Evolutionary conservation across 2,113 vertebrate species (phyloP), one percentile per base, ranked within the genome.

Genomic region (Phylloscopus trochiloides): DNA sequence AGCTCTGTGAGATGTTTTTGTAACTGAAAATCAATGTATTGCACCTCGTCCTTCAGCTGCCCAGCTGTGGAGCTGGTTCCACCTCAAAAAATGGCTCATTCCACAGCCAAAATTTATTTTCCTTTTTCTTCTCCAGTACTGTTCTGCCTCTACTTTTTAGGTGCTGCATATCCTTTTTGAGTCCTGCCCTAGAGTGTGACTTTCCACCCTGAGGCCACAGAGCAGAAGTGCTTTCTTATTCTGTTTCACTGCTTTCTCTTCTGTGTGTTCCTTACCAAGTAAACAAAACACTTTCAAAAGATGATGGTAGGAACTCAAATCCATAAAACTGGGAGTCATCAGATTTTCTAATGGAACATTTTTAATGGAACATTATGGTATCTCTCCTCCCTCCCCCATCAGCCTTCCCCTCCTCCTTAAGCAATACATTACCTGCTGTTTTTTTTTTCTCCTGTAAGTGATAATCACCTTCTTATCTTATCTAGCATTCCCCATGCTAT

Each of bases 381-480:
- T 43, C 38, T 86, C 36, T 88, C 58, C 40, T 75, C 21, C 47
- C 17, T 67, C 12, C n/a, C 4, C 10, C 34, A 54, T 76, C 67
- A 94, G 62, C 50, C 54, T 90, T 72, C 17, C 12, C 12, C 8
- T 90, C 45, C 24, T 86, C 78, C 66, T 62, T 20, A 51, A 43
- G 75, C 78, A 83, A 80, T 58, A 54, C 29, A 70, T 73, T 57
- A 76, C 63, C 52, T 78, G 21, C 8, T 47, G 7, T 52, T 22
- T 20, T 51, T 77, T 73, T 47, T 76, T 72, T 17, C 28, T 76
- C 73, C 62, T 42, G 36, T 68, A 75, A 94, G 10, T 62, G 78
- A 86, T 70, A 93, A 90, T 79, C 74, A 83, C 58, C 32, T 50
- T 75, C 94, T 88, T 94, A 95, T 94, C 94, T 94, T 94, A 95